Percentiles rank a stretch among this genome's conserved stretches.
phyloP scores from a whole-genome alignment of 2,113 vertebrate genomes.

The Ochotona curzoniae region DNA sequence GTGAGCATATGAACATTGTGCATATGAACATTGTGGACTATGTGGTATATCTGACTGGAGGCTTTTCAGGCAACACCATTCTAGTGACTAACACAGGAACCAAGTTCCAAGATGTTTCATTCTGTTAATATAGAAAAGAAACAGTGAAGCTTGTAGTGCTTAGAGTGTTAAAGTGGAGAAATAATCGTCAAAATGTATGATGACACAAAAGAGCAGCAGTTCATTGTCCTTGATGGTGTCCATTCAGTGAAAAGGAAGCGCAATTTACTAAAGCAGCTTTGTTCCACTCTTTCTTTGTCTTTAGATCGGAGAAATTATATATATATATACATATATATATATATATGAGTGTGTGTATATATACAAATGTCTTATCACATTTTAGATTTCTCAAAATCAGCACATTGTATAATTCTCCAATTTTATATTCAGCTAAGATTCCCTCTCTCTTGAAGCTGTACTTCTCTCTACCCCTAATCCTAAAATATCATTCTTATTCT shows the following conservation, averaged over 20 bases:
- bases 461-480: background rate
- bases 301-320: too few species aligned
- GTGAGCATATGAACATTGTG: too few species aligned
- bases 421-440: constrained; percentile 1
- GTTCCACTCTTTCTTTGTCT: background rate
- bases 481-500: background rate
- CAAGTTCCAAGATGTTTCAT: background rate
- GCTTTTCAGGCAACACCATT: background rate
- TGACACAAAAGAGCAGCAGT: background rate
- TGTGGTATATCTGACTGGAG: background rate
- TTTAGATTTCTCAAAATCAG: background rate
- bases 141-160: background rate
- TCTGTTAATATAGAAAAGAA: background rate
- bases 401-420: background rate
- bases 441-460: background rate
- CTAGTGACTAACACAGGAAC: background rate
- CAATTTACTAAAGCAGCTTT: background rate
- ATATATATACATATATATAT: too few species aligned
- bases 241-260: background rate
- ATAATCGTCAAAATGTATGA: background rate
- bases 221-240: background rate
- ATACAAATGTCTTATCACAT: background rate
- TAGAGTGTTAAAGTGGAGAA: constrained; percentile 7
- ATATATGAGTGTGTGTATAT: too few species aligned
- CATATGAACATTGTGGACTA: too few species aligned